phyloP scores from a whole-genome alignment of 2,797 vertebrate species.

The Sparus aurata region DNA sequence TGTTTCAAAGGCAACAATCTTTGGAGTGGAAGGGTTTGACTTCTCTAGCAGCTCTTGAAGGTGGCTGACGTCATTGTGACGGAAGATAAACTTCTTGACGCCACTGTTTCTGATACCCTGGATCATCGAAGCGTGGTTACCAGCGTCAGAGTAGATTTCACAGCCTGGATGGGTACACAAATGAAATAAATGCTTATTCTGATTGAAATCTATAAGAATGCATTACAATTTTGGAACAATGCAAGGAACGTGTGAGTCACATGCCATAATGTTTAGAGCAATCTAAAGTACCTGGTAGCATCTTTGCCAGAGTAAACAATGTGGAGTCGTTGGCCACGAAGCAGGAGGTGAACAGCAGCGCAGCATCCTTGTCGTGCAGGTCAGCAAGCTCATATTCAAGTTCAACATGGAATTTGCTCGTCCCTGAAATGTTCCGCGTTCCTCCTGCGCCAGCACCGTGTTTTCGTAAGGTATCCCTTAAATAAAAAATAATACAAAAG shows the following conservation, averaged over 20 bases:
- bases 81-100: constrained; percentile 93
- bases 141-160: constrained; percentile 94
- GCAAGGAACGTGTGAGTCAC: background rate
- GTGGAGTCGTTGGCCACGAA: constrained; percentile 97
- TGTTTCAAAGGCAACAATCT: constrained; percentile 96
- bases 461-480: constrained; percentile 89
- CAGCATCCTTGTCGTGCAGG: constrained; percentile 93
- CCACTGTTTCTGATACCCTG: constrained; percentile 94
- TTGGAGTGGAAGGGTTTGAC: constrained; percentile 88
- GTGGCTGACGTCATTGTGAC: constrained; percentile 91
- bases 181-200: background rate
- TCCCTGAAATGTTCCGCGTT: constrained; percentile 95
- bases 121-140: constrained; percentile 96
- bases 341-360: constrained; percentile 93
- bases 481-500: background rate
- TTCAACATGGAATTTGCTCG: constrained; percentile 94
- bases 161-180: constrained; percentile 84
- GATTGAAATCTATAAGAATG: background rate
- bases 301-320: constrained; percentile 93
- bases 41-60: constrained; percentile 88
- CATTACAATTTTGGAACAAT: background rate
- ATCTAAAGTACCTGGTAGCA: constrained; percentile 88
- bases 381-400: constrained; percentile 93
- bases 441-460: constrained; percentile 95
- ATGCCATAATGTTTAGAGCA: background rate